A percentile compares a stretch with the other conserved stretches of the same genome.
Evolutionary conservation across 2,797 vertebrate species (phyloP).

Genomic region (Cygnus olor): DNA sequence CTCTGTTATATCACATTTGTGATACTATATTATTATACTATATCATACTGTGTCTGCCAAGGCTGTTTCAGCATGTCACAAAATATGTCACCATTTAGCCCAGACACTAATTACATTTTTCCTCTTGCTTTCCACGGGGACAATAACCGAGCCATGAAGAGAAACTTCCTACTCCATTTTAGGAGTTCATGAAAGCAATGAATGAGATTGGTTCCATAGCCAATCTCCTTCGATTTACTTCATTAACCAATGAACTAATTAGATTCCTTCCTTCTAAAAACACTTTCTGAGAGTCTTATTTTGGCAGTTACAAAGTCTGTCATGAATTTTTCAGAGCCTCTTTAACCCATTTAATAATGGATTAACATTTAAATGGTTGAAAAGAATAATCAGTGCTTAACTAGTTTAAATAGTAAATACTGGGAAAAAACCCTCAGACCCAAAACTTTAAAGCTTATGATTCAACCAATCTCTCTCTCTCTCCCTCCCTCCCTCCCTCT

Average conservation of each 20-base stretch:
- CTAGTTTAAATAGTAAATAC: not conserved
- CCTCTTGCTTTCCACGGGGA: not conserved
- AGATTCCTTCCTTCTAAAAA: slow-evolving; percentile 47
- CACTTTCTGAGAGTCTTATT: slow-evolving; percentile 25
- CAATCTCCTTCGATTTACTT: slow-evolving; percentile 58
- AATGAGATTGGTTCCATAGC: slow-evolving; percentile 19
- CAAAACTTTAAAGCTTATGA: not conserved
- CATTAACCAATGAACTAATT: slow-evolving; percentile 70
- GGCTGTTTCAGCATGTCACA: not conserved
- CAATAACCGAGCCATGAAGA: not conserved
- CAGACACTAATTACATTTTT: not conserved
- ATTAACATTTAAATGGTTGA: slow-evolving; percentile 3
- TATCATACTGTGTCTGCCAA: not conserved
- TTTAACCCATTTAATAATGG: slow-evolving; percentile 22
- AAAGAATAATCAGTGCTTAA: slow-evolving; percentile 8
- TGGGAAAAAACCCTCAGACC: not conserved
- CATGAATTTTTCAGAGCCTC: not conserved
- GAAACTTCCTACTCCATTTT: not conserved
- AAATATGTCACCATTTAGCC: slow-evolving; percentile 1
- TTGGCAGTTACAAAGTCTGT: not conserved
- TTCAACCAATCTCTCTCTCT: not conserved
- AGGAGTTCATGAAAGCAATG: slow-evolving; percentile 2
- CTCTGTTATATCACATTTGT: not conserved
- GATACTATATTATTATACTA: not conserved
- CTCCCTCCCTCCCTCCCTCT: too few relatives aligned